Evolutionary conservation across 2,797 vertebrate genomes (phyloP), one percentile per base, ranked within the genome.

Genomic region (Sphaeramia orbicularis): DNA sequence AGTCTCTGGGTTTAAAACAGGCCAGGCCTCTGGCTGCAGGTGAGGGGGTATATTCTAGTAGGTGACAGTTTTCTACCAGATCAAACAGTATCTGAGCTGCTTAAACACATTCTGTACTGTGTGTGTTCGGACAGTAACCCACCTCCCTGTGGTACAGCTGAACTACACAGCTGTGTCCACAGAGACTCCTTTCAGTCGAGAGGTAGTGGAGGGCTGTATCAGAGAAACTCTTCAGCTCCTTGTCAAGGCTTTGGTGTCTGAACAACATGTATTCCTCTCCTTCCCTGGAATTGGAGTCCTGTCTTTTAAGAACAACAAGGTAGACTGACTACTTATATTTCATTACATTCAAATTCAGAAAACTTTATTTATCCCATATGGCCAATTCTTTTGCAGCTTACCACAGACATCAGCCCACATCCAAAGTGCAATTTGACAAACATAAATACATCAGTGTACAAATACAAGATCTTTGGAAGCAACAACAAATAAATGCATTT

Each of bases 221-320:
- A 90, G 91, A 61, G 93, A 96, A 80, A 95, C 91, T 0, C 71
- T 95, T 14, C 78, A 88, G 35, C 80, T 93, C 38, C 88, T 96
- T 47, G 90, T 92, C 1, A 89, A 85, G 58, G 91, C 90, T 47
- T 74, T 95, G 48, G 86, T 92, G 16, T 80, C 75, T 2, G 89
- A 87, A 45, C 80, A 87, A 52, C 84, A 83, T 0, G 78, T 94
- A 14, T 84, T 91, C 42, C 91, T 96, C 60, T 72, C 69, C 6
- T 94, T 96, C 55, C 91, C 84, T 55, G 91, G 94, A 52, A 92
- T 96, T 4, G 95, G 95, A 2, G 73, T 93, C 37, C 91, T 96
- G 14, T 27, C 74, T 4, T 93, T 96, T 50, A 89, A 65, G 41
- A 83, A 93, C 19, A 81, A 83, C 75, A 94, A 90, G 74, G 94